Base-by-base conservation (phyloP, 2,888 invertebrate species). In the Amblyjoppa proteus region DNA sequence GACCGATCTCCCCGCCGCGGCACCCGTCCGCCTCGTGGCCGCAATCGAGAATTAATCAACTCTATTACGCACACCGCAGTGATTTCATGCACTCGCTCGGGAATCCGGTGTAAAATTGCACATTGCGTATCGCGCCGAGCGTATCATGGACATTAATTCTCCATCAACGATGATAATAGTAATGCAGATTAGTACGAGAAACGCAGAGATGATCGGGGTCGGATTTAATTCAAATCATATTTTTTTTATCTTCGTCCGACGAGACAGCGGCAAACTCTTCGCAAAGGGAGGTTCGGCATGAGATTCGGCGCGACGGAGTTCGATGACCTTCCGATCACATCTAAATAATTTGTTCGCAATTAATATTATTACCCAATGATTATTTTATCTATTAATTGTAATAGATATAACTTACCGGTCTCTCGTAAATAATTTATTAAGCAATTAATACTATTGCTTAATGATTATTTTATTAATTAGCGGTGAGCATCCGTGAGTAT, bases 31-130 rank as follows among this genome's bases (percentile, higher is more conserved):
- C 61, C 78, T 74, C 77, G 80, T 56, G 51, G 80, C 20, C 69
- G 79, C 74, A 74, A 83, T 83, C 68, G 77, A 34, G 76, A 80
- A 77, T 80, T 83, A 80, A 85, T 85, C 71, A 51, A 71, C 51
- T 70, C 69, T 51, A 41, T 58, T 58, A 58, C 58, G 58, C 58
- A 58, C 25, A 51, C 41, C 49, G 11, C 2, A 45, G 51, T 64
- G 7, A 34, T 53, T 13, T 25, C 58, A 66, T 66, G 58, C 20
- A 75, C 20, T 71, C 76, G 51, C 71, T 75, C 71, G 64, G 71
- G 75, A 85, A 85, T 73, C 73, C 3, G 34, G 61, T 76, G 31
- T 51, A 73, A 85, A 85, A 83, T 85, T 85, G 45, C 80, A 80
- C 56, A 69, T 38, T 76, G 31, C 61, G 28, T 38, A 38, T 41